Conservation (phyloP, 2,888 invertebrate species). For the Dermolepida albohirtum region DNA sequence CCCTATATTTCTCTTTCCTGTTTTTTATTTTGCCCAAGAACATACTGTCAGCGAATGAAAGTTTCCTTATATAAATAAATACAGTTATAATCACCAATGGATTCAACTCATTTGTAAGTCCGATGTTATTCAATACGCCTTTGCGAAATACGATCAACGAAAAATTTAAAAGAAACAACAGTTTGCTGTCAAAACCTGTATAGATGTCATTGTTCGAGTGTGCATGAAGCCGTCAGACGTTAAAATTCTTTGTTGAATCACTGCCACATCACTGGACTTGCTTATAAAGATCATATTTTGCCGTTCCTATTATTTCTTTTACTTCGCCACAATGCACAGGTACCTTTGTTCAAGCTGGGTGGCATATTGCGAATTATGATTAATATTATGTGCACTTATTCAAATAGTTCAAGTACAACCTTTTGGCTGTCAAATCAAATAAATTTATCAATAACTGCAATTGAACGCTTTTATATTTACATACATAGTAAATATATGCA, state of each 20-base stretch:
- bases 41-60: background rate
- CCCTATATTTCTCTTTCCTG: too few relatives aligned
- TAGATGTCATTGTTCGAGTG: slow-evolving; percentile 51
- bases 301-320: slow-evolving; percentile 37
- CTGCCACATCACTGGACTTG: slow-evolving; percentile 51
- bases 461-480: too few relatives aligned
- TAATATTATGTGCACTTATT: slow-evolving; percentile 29
- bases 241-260: slow-evolving; percentile 50
- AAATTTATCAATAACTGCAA: background rate
- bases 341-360: slow-evolving; percentile 53
- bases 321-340: slow-evolving; percentile 19
- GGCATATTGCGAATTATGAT: slow-evolving; percentile 48
- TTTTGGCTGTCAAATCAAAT: slow-evolving; percentile 20
- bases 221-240: slow-evolving; percentile 52
- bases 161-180: slow-evolving; percentile 43
- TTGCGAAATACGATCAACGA: slow-evolving; percentile 44
- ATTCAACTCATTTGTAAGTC: slow-evolving; percentile 20
- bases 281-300: slow-evolving; percentile 54
- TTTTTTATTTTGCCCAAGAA: background rate
- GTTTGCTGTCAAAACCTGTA: slow-evolving; percentile 52
- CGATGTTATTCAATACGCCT: slow-evolving; percentile 43
- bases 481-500: too few relatives aligned
- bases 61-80: too few relatives aligned
- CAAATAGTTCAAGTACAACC: slow-evolving; percentile 4
- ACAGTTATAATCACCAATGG: slow-evolving; percentile 1